Base-by-base conservation (phyloP, 1,140 invertebrate species). In the Physella acuta region DNA sequence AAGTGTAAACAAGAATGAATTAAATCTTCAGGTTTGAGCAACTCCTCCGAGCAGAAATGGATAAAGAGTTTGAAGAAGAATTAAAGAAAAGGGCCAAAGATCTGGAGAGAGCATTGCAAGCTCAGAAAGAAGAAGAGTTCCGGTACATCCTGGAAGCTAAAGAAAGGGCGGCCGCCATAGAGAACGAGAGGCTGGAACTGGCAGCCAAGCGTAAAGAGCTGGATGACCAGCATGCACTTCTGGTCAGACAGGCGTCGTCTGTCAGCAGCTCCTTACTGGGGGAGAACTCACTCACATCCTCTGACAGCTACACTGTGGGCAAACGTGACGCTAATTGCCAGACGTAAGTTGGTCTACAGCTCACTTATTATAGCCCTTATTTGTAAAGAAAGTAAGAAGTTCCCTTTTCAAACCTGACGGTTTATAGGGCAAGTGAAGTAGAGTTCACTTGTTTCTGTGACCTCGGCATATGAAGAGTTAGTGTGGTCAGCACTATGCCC, bases 161-260 rank as follows among this genome's bases (percentile, higher is more conserved):
- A 75, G 55, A 77, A 74, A 64, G 52, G 72, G 52, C 72, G 65
- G 68, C 71, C 60, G 59, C 36, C n/a, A 28, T 37, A 33, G 75
- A 76, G 31, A 71, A 76, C 58, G 76, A 81, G 52, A 79, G 75
- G 58, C 65, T 73, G 55, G 58, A 76, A 28, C 72, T 73, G 53
- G 76, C 76, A 24, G 36, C 59, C 66, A 65, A 74, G 65, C 76
- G 73, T 64, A 74, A 68, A 36, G 74, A 78, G 60, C 76, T 77
- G 59, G 76, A 80, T 44, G 75, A 75, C 53, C 61, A 73, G 30
- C 39, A 37, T 2, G 39, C 20, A n/a, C 24, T 20, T 26, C 30
- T 62, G 14, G 37, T 37, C 1, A 33, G 60, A 30, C 60, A 62
- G 60, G 44, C 60, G 30, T 62, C 60, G 17, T 2, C 30, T 39